Percentiles rank a stretch among this genome's conserved stretches.
Evolutionary conservation across 2,113 vertebrate genomes (phyloP).

Genomic region (Festucalex cinctus): DNA sequence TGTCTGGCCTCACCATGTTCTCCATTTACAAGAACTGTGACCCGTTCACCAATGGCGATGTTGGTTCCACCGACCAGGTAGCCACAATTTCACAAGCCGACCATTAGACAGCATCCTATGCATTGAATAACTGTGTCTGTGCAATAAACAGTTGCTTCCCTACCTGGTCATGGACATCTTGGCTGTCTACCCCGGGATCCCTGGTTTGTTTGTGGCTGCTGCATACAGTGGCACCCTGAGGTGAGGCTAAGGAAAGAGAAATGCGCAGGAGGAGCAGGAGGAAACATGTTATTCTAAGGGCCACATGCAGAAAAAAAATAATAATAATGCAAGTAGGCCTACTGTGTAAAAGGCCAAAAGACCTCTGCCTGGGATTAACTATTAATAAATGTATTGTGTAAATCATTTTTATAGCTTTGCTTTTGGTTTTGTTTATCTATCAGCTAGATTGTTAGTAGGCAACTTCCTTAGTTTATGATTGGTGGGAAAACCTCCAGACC

Average conservation of each 20-base stretch:
- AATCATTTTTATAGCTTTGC: no score
- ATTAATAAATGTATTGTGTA: no score
- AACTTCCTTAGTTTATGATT: no score
- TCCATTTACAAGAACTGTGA: constrained; percentile 78
- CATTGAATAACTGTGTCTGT: constrained; percentile 1
- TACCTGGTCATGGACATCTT: constrained; percentile 94
- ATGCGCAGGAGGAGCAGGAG: not conserved
- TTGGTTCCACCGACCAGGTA: constrained; percentile 71
- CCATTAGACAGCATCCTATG: not conserved
- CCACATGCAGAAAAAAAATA: no score
- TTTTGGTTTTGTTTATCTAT: no score
- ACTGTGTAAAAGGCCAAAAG: not conserved
- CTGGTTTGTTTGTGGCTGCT: constrained; percentile 93
- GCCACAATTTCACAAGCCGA: not conserved
- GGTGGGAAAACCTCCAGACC: no score
- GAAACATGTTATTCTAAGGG: not conserved
- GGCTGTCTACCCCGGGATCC: constrained; percentile 81
- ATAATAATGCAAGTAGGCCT: no score
- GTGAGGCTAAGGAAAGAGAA: constrained; percentile 66
- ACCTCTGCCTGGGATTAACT: no score
- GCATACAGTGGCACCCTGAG: constrained; percentile 96
- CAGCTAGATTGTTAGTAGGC: no score
- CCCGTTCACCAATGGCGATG: constrained; percentile 62
- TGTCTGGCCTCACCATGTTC: constrained; percentile 76
- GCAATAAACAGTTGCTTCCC: constrained; percentile 81